These are phyloP conservation scores for Platerodrilus igneus DNA, from an alignment of 2,888 invertebrate species.

Conservation along the genomic window DNA sequence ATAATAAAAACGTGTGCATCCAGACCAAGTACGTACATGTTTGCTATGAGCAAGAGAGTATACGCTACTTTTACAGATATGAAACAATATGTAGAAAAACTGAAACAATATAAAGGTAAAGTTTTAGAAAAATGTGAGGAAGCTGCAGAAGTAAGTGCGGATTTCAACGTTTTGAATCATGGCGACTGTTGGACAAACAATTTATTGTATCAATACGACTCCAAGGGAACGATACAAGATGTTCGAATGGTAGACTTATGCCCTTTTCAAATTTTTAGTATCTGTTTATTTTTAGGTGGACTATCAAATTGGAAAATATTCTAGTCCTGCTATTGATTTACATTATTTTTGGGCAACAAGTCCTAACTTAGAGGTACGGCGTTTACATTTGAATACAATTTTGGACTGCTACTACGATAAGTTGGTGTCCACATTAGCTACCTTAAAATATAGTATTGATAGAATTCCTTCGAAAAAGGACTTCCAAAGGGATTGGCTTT, in stretches of 20 bases:
- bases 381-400: conserved; percentile 35
- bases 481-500: conserved; percentile 36
- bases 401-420: conserved; percentile 40
- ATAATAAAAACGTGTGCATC: too few relatives aligned
- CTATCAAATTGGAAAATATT: conserved; percentile 47
- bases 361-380: conserved; percentile 36
- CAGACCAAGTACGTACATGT: too few relatives aligned
- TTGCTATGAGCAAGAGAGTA: too few relatives aligned
- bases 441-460: conserved; percentile 36
- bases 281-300: too few relatives aligned
- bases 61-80: conserved; percentile 36
- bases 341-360: conserved; percentile 50
- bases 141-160: conserved; percentile 33
- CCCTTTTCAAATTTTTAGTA: too few relatives aligned
- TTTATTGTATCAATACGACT: conserved; percentile 50
- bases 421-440: conserved; percentile 33
- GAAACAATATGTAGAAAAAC: conserved; percentile 45
- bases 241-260: conserved; percentile 47
- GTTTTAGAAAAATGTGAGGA: conserved; percentile 31
- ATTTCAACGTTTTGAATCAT: conserved; percentile 51
- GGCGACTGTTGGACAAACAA: conserved; percentile 55
- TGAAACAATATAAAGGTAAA: conserved; percentile 39
- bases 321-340: conserved; percentile 48
- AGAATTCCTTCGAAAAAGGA: conserved; percentile 38
- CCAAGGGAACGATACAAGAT: conserved; percentile 41